A percentile compares a stretch with the other conserved stretches of the same genome.
Evolutionary conservation across 92 coral and sea anemone species (phyloP).

Genomic region (Phenganax stokvisi): DNA sequence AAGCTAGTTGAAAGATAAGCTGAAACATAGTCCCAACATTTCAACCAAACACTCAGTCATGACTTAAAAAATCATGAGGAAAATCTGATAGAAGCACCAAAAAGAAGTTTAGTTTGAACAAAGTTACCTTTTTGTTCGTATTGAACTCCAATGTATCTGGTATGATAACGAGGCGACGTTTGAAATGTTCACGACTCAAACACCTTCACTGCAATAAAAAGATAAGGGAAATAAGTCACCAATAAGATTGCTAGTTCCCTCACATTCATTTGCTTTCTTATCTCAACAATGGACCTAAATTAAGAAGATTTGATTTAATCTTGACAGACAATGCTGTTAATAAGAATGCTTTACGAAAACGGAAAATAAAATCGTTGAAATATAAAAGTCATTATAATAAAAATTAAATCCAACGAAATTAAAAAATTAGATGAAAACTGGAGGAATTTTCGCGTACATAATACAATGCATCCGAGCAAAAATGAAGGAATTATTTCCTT

Average conservation of each 20-base stretch:
- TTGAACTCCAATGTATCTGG: background rate
- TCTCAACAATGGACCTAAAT: slow-evolving; percentile 22
- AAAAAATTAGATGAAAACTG: background rate
- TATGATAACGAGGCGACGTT: background rate
- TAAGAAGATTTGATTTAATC: slow-evolving; percentile 14
- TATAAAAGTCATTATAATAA: slow-evolving; percentile 1
- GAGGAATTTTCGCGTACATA: too few species aligned
- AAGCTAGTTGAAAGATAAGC: too few species aligned
- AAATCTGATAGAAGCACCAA: background rate
- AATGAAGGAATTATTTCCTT: too few species aligned
- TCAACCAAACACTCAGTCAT: background rate
- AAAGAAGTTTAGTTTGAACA: background rate
- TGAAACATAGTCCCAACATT: too few species aligned
- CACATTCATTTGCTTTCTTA: slow-evolving; percentile 1
- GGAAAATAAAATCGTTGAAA: slow-evolving; percentile 4
- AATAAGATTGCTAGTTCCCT: background rate
- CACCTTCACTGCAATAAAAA: slow-evolving; percentile 6
- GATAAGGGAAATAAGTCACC: slow-evolving; percentile 9
- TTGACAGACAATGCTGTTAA: slow-evolving; percentile 24
- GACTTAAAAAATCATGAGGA: background rate
- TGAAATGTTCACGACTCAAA: background rate
- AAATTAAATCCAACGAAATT: background rate
- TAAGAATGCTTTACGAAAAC: background rate
- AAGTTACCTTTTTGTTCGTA: background rate
- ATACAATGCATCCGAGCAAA: too few species aligned